Evolutionary conservation across 2,113 vertebrate genomes (phyloP), one percentile per base, ranked within the genome.

Genomic region (Ctenodactylus gundi): DNA sequence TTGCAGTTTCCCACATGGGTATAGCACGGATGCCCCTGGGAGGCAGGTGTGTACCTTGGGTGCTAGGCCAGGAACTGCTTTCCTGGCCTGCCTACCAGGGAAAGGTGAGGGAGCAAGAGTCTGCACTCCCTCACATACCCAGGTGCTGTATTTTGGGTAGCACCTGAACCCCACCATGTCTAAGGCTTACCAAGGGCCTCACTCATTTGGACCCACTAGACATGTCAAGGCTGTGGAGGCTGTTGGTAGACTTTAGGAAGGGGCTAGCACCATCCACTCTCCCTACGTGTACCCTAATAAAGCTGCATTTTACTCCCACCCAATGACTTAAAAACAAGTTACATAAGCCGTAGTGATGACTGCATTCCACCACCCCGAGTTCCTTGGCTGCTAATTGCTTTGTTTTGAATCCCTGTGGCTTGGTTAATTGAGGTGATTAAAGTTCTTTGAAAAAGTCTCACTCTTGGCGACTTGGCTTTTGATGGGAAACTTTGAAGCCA

Each of bases 351-450:
- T 81, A 88, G 77, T 70, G 78, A 76, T 90, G 44, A 73, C 75
- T 92, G 62, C 72, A 67, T 85, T 87, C 62, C 18, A 64, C 27
- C 31, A 94, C 41, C 8, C 83, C 88, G 25, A 64, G 23, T 70
- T 90, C 87, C 70, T 91, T 87, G 34, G 58, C n/a, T 83, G 73
- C 15, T 92, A 96, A 93, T 93, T 91, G 39, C 91, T 95, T 96
- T 94, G 41, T 94, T 92, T 95, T 91, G 85, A 94, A 88, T 83
- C 39, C 95, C 68, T 92, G 78, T 95, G 44, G 88, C 57, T 95
- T 95, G 62, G 68, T 95, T 97, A 96, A 95, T 84, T 94, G 83
- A 91, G 86, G 73, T 90, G 78, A 92, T 82, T 34, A 67, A 87
- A 84, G 13, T 67, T 91, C 67, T 93, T 94, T 88, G 82, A 92